These are phyloP conservation scores for Apodemus agrarius DNA, from an alignment of 2,797 vertebrate genomes.

Conservation along the genomic window DNA sequence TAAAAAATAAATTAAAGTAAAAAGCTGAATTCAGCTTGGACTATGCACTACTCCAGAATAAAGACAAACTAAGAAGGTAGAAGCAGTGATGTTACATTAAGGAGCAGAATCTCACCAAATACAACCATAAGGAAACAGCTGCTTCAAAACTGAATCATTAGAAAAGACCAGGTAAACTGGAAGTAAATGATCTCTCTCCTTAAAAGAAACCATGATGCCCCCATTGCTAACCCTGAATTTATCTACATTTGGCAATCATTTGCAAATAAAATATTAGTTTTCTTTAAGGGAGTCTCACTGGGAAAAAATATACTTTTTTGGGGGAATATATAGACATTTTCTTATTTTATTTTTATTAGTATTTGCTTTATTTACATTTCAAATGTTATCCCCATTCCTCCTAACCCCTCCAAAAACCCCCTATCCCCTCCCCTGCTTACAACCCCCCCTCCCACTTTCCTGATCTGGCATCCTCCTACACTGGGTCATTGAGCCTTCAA, in stretches of 20 bases:
- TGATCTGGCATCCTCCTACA: too few species aligned
- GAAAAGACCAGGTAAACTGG: neutral
- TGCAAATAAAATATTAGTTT: neutral
- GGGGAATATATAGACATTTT: too few species aligned
- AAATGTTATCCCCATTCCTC: too few species aligned
- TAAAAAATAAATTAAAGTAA: neutral
- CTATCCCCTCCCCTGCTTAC: too few species aligned
- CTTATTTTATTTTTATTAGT: too few species aligned
- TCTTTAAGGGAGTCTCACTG: neutral
- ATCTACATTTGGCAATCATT: neutral
- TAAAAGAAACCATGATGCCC: neutral
- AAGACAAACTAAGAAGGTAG: neutral
- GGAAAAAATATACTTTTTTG: neutral
- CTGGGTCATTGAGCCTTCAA: too few species aligned
- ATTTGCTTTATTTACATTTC: too few species aligned
- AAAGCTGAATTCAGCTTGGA: neutral
- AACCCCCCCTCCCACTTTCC: too few species aligned
- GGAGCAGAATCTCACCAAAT: neutral
- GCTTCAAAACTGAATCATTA: neutral
- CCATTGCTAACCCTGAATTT: neutral
- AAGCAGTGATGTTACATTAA: neutral
- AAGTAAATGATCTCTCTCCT: neutral
- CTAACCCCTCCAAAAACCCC: too few species aligned
- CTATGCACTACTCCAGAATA: neutral
- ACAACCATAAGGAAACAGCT: neutral